Conservation (phyloP, 2,113 vertebrate species). For the Takifugu flavidus region DNA sequence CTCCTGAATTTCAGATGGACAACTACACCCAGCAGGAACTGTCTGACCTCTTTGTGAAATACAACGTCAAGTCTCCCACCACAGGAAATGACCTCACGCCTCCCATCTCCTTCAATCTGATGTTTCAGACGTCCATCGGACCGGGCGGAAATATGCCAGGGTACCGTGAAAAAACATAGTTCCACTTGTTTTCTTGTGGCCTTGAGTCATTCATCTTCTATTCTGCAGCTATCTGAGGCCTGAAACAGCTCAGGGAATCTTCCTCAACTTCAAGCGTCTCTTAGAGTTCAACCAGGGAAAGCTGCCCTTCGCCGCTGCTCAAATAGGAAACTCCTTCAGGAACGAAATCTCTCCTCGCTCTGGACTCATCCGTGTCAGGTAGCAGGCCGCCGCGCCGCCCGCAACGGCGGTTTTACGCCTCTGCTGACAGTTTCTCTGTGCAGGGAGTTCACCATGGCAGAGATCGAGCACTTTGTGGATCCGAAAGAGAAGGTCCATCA, state of each 20-base stretch:
- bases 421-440: neutral
- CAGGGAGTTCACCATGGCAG: slow-evolving; percentile 99
- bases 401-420: neutral
- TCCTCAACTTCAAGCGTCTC: slow-evolving; percentile 98
- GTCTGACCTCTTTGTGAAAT: slow-evolving; percentile 90
- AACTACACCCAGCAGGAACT: slow-evolving; percentile 92
- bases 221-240: slow-evolving; percentile 89
- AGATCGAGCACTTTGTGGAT: slow-evolving; percentile 99
- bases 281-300: slow-evolving; percentile 98
- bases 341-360: slow-evolving; percentile 98
- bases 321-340: slow-evolving; percentile 97
- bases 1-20: slow-evolving; percentile 81
- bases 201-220: neutral
- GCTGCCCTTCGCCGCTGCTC: slow-evolving; percentile 95
- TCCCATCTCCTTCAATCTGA: slow-evolving; percentile 94
- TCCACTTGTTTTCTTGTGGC: accelerated
- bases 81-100: slow-evolving; percentile 93
- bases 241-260: slow-evolving; percentile 98
- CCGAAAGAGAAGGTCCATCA: slow-evolving; percentile 92
- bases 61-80: slow-evolving; percentile 90
- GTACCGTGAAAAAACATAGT: slow-evolving; percentile 56
- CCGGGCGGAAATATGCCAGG: slow-evolving; percentile 96
- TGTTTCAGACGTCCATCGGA: slow-evolving; percentile 98
- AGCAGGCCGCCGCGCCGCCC: neutral
- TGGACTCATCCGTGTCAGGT: slow-evolving; percentile 96